phyloP scores from a whole-genome alignment of 2,888 invertebrate species.

The Bellardia pandia region DNA sequence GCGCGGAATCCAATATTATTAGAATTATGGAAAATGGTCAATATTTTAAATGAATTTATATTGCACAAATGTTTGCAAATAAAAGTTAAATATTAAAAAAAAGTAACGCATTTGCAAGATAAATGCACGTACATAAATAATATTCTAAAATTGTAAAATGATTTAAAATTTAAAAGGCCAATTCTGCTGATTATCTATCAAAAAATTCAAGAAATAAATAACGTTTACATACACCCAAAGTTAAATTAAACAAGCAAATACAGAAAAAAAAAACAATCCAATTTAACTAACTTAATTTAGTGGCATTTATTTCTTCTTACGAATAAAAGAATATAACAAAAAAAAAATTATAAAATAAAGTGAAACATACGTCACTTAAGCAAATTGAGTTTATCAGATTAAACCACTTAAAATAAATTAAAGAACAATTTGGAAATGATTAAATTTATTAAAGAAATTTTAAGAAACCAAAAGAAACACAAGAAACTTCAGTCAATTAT shows the following conservation, averaged over 20 bases:
- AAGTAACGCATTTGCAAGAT: too few species aligned
- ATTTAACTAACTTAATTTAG: slow-evolving; percentile 47
- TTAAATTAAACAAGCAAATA: slow-evolving; percentile 40
- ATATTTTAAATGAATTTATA: too few species aligned
- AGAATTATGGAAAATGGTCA: too few species aligned
- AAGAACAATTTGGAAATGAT: slow-evolving; percentile 73
- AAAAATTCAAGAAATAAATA: background rate
- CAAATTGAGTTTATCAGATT: slow-evolving; percentile 76
- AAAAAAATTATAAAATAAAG: slow-evolving; percentile 16
- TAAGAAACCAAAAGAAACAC: slow-evolving; percentile 39
- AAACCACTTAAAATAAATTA: slow-evolving; percentile 77
- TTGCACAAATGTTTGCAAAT: too few species aligned
- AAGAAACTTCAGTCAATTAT: slow-evolving; percentile 64
- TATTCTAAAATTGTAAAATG: too few species aligned
- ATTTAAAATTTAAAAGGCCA: too few species aligned
- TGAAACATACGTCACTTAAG: slow-evolving; percentile 75
- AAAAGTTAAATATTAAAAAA: too few species aligned
- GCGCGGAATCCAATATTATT: too few species aligned
- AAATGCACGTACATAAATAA: too few species aligned
- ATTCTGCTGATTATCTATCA: background rate
- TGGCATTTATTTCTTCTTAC: slow-evolving; percentile 44
- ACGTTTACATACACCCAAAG: background rate
- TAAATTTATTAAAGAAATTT: slow-evolving; percentile 62
- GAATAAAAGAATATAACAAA: slow-evolving; percentile 13
- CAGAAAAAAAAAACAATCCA: background rate